phyloP scores from a whole-genome alignment of 2,113 vertebrate genomes.

The Sorex fumeus region DNA sequence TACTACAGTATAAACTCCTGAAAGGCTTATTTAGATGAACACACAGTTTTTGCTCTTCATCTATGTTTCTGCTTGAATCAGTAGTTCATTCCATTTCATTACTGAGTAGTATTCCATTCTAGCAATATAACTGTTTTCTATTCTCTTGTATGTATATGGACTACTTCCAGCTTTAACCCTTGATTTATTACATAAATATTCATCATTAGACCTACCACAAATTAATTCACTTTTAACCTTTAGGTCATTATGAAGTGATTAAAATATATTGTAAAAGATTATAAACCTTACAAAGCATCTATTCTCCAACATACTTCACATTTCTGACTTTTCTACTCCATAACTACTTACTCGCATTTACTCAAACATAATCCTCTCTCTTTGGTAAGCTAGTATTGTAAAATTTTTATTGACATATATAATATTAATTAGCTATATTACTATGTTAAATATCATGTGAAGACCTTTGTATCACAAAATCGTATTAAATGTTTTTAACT shows the following conservation, averaged over 20 bases:
- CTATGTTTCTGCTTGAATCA: background rate
- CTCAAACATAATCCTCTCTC: slow-evolving; percentile 24
- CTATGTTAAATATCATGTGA: slow-evolving; percentile 19
- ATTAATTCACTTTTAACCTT: slow-evolving; percentile 33
- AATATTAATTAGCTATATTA: background rate
- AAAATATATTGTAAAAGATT: slow-evolving; percentile 2
- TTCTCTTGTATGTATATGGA: background rate
- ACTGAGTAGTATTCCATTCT: background rate
- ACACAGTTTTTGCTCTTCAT: slow-evolving; percentile 23
- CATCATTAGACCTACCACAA: background rate
- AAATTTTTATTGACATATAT: slow-evolving; percentile 27
- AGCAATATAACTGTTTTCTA: background rate
- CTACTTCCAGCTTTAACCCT: slow-evolving; percentile 30
- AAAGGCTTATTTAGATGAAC: background rate
- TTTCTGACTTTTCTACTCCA: slow-evolving; percentile 15
- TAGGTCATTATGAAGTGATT: background rate
- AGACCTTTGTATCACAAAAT: slow-evolving; percentile 57
- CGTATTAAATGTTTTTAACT: slow-evolving; percentile 54
- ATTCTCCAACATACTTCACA: slow-evolving; percentile 1
- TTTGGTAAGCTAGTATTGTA: background rate
- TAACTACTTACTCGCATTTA: slow-evolving; percentile 16
- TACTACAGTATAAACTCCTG: background rate
- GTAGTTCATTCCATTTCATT: slow-evolving; percentile 37
- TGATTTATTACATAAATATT: slow-evolving; percentile 51
- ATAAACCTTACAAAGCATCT: slow-evolving; percentile 37